Base-by-base conservation (phyloP, 2,888 invertebrate genomes). In the Anoplius nigerrimus region DNA sequence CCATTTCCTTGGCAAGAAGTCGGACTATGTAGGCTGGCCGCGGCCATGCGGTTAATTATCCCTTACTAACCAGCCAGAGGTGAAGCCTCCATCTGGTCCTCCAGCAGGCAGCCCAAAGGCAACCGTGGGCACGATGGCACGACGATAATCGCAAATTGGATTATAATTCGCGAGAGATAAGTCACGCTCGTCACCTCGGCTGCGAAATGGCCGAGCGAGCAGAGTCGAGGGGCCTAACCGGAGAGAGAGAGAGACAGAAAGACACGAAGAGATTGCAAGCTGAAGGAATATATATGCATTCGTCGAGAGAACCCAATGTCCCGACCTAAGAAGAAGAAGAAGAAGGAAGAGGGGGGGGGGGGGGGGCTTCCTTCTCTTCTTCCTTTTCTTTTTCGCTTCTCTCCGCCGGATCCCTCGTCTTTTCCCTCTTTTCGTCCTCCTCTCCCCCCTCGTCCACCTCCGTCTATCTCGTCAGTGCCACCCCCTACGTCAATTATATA, bases 71-170 rank as follows among this genome's bases (percentile, higher is more conserved):
- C 79, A 79, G 83, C 62, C 74, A 69, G 73, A 71, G 78, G 73
- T 75, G 72, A 74, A 67, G 71, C 73, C 60, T 70, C 69, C 81
- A 82, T 79, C 76, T 78, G 79, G 72, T 71, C 66, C 68, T 61
- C 48, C 52, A 65, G 64, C 70, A 51, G 27, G 52, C 52, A 73
- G 62, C 78, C 82, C 63, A 69, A 71, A 80, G 76, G 81, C 80
- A 64, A 66, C 71, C 69, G 58, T 65, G 57, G 63, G 66, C 62
- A 65, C 72, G 78, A 71, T 73, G 71, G 69, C 71, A 74, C 80
- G 82, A 82, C 83, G 84, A 84, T 86, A 88, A 86, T 87, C 86
- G 85, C 83, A 88, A 88, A 88, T 88, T 88, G 86, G 86, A 88
- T 88, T 88, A 86, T 88, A 88, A 88, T 88, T 87, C 84, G 86